Evolutionary conservation across 1,140 invertebrate species (phyloP), one percentile per base, ranked within the genome.

Genomic region (Drosophila melanica): DNA sequence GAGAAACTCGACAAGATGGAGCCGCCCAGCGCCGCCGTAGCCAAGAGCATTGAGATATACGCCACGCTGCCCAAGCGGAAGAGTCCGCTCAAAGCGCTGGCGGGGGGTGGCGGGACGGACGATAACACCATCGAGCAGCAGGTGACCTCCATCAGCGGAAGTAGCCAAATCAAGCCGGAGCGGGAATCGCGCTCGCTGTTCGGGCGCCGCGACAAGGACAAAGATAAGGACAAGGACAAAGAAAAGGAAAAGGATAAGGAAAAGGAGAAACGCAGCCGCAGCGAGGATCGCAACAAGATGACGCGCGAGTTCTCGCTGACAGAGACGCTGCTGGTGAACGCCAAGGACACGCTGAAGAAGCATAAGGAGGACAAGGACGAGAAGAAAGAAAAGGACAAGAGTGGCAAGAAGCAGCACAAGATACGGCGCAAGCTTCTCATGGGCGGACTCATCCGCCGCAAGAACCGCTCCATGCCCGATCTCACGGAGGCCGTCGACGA

Each of bases 391-490:
- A 93, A 94, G 77, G 95, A 96, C 67, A 96, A 96, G 81, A 93
- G 95, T 42, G 95, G 95, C 12, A 98, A 98, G 85, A 98, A 98
- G 77, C 97, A 98, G 90, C 97, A 98, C 87, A 97, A 97, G 92
- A 97, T 98, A 44, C 92, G 97, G 27, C 93, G 97, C 87, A 98
- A 98, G 92, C 82, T 98, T 1, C 84, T 98, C 1, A 97, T 98
- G 97, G 97, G 97, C 23, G 97, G 97, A 1, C 93, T 98, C 55
- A 97, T 98, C 35, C 94, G 95, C 73, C 93, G 97, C 33, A 98
- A 98, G 92, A 98, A 98, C 91, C 93, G 97, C 69, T 97, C 96
- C 64, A 97, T 98, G 96, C 97, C 97, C 1, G 97, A 98, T 93
- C 92, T 98, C 14, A 95, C 97, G 2, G 96, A 97, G 90, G 94